These are phyloP conservation scores for Lordiphosa andalusiaca DNA, from an alignment of 2,888 invertebrate species.

Conservation along the genomic window DNA sequence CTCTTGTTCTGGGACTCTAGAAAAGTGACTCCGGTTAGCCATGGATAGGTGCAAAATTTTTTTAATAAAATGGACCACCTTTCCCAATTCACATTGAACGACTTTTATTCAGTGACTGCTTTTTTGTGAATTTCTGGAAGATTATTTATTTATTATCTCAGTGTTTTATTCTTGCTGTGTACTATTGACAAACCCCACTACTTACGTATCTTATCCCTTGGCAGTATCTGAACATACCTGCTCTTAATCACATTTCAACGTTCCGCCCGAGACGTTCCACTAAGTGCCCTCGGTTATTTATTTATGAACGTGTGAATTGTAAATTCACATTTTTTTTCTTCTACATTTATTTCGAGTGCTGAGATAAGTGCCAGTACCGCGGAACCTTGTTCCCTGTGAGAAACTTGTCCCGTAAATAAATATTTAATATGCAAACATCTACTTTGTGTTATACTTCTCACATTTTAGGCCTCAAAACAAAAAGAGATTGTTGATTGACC, in stretches of 20 bases:
- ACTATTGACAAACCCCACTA: too few relatives aligned
- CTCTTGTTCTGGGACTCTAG: too few relatives aligned
- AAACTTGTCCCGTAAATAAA: constrained; percentile 11
- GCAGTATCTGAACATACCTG: too few relatives aligned
- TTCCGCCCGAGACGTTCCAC: not conserved
- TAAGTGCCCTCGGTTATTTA: constrained; percentile 2
- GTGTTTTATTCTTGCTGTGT: too few relatives aligned
- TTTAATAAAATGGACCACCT: too few relatives aligned
- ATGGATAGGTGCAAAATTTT: too few relatives aligned
- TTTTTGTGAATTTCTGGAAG: too few relatives aligned
- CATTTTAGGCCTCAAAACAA: constrained; percentile 24
- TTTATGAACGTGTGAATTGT: constrained; percentile 27
- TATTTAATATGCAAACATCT: constrained; percentile 16
- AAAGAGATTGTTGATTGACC: constrained; percentile 70
- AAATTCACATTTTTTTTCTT: constrained; percentile 14
- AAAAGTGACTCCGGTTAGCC: too few relatives aligned
- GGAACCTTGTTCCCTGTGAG: not conserved
- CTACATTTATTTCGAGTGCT: constrained; percentile 15
- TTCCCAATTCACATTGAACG: too few relatives aligned
- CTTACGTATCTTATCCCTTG: too few relatives aligned
- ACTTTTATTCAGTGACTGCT: too few relatives aligned
- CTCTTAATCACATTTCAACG: not conserved
- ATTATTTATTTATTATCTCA: too few relatives aligned
- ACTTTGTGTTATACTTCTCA: constrained; percentile 1
- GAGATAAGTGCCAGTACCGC: not conserved